Percentiles rank a stretch among this genome's conserved stretches.
Evolutionary conservation across 2,797 vertebrate species (phyloP).

Genomic region (Eulemur coronatus): DNA sequence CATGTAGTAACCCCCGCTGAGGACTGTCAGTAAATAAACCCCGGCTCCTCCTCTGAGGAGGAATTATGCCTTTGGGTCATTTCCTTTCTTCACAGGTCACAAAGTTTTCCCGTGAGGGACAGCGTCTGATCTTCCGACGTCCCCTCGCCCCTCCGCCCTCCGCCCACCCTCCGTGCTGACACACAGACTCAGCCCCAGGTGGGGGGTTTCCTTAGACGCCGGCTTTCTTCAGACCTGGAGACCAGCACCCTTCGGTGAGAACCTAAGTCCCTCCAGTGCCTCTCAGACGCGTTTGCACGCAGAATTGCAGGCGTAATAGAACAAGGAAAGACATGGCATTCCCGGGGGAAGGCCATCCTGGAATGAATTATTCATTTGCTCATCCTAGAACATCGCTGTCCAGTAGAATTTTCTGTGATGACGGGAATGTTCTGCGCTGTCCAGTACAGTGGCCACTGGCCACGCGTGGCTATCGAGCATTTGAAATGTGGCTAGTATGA

Average conservation of each 20-base stretch:
- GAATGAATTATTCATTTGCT: neutral
- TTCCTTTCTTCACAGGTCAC: neutral
- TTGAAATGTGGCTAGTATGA: neutral
- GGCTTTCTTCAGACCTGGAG: neutral
- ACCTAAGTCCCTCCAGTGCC: neutral
- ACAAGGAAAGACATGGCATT: neutral
- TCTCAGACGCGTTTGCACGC: constrained; percentile 1
- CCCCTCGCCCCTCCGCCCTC: neutral
- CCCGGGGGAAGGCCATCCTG: neutral
- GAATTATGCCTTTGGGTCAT: neutral
- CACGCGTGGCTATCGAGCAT: neutral
- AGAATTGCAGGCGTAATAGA: neutral
- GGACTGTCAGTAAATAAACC: neutral
- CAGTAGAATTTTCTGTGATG: neutral
- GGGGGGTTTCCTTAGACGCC: neutral
- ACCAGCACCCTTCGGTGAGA: neutral
- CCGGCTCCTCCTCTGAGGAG: neutral
- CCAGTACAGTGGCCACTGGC: neutral
- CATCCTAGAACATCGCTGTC: neutral
- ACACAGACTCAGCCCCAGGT: neutral
- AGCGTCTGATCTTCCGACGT: neutral
- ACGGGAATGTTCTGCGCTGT: neutral
- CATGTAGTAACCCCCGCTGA: neutral
- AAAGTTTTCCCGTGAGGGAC: neutral
- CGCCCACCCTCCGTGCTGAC: neutral